A percentile compares a stretch with the other conserved stretches of the same genome.
phyloP scores from a whole-genome alignment of 2,113 vertebrate genomes.

The Chamaetylas fuelleborni region DNA sequence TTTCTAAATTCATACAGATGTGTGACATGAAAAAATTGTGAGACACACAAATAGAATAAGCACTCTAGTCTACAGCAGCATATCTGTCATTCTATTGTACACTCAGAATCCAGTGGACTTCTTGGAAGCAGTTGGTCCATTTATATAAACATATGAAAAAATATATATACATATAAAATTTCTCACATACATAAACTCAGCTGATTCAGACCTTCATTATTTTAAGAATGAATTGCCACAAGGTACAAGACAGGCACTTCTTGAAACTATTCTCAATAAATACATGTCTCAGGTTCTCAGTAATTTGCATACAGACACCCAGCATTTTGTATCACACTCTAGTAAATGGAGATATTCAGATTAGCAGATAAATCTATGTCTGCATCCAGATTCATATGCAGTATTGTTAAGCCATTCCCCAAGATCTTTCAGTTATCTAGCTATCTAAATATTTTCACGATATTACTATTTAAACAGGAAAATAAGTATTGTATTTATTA shows the following conservation, averaged over 20 bases:
- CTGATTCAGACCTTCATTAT: neutral
- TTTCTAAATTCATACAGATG: neutral
- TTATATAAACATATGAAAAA: neutral
- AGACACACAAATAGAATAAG: neutral
- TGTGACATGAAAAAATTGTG: neutral
- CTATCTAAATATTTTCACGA: neutral
- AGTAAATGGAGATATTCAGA: neutral
- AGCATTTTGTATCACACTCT: neutral
- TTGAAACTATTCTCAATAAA: neutral
- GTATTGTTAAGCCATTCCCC: neutral
- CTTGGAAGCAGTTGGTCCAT: neutral
- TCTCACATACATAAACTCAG: neutral
- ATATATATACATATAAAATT: neutral
- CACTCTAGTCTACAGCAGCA: neutral
- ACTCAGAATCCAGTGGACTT: neutral
- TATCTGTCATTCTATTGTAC: neutral
- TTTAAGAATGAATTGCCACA: neutral
- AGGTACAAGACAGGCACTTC: neutral
- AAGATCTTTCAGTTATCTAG: neutral
- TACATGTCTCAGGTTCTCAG: neutral
- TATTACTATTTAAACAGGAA: neutral
- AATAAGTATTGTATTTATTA: neutral
- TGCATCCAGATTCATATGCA: neutral
- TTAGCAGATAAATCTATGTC: neutral
- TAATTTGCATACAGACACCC: neutral